These are phyloP conservation scores for Sipha flava DNA, from an alignment of 1,140 invertebrate species.

Conservation along the genomic window DNA sequence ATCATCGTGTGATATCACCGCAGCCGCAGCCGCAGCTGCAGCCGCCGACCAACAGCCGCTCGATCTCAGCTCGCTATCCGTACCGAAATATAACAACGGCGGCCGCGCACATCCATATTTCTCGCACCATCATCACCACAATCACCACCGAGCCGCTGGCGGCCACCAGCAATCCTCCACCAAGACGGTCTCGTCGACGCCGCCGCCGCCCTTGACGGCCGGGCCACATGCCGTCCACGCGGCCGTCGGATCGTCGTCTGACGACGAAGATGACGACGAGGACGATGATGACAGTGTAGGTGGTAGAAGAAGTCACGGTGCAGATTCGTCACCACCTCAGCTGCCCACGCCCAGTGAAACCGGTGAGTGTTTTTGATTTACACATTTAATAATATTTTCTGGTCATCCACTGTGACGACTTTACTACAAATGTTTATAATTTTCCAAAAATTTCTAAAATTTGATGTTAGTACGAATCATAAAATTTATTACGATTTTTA, in stretches of 20 bases:
- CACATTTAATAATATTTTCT: too few species aligned
- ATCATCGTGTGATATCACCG: not conserved
- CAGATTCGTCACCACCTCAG: not conserved
- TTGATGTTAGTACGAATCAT: too few species aligned
- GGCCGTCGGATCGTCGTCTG: conserved; percentile 16
- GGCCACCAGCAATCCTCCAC: not conserved
- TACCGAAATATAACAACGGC: conserved; percentile 6
- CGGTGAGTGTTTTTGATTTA: too few species aligned
- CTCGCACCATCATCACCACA: not conserved
- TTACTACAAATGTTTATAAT: too few species aligned
- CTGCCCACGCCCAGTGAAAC: not conserved
- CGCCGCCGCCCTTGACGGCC: not conserved
- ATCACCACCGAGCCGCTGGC: not conserved
- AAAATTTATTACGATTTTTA: too few species aligned
- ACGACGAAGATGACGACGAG: not conserved
- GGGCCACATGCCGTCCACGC: not conserved
- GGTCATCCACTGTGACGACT: too few species aligned
- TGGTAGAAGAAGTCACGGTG: not conserved
- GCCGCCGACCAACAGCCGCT: conserved; percentile 7
- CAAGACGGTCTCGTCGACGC: not conserved
- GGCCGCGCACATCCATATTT: conserved; percentile 14
- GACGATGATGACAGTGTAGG: not conserved
- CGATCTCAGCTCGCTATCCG: conserved; percentile 20
- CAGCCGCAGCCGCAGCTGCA: not conserved
- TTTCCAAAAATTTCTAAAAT: too few species aligned